These are phyloP conservation scores for Antechinus stuartii DNA, from an alignment of 2,113 vertebrate species.

Conservation along the genomic window DNA sequence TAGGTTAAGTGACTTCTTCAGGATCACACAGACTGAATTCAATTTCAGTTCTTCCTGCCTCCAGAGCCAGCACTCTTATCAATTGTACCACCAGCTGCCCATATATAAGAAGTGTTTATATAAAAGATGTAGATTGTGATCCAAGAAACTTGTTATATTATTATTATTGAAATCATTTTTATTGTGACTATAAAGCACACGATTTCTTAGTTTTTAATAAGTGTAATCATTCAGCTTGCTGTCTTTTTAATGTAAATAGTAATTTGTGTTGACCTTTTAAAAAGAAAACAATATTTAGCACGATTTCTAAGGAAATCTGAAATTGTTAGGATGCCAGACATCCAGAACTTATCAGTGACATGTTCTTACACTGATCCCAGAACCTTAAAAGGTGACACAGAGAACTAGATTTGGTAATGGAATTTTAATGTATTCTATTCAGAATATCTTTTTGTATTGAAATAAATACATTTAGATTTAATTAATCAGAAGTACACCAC, in stretches of 20 bases:
- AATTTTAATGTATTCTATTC: rapidly evolving
- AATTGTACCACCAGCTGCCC: no score
- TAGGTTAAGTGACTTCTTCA: no score
- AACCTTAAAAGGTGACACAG: not conserved
- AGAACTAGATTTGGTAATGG: not conserved
- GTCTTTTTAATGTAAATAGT: not conserved
- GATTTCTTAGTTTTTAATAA: conserved; percentile 16
- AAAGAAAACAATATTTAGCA: conserved; percentile 18
- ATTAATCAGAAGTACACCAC: not conserved
- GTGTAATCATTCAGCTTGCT: conserved; percentile 5
- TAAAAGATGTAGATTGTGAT: not conserved
- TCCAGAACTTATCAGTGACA: not conserved
- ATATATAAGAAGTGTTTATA: not conserved
- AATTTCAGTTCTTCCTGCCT: not conserved
- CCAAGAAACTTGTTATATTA: not conserved
- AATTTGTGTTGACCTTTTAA: conserved; percentile 20
- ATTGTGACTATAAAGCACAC: not conserved
- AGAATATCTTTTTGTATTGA: not conserved
- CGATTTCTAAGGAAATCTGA: conserved; percentile 44
- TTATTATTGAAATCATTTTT: conserved; percentile 1
- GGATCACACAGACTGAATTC: not conserved
- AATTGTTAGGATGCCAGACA: conserved; percentile 12
- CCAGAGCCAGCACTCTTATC: no score
- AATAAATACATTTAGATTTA: not conserved
- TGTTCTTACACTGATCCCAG: not conserved